Conservation (phyloP, 2,113 vertebrate species). For the Otus sunia region DNA sequence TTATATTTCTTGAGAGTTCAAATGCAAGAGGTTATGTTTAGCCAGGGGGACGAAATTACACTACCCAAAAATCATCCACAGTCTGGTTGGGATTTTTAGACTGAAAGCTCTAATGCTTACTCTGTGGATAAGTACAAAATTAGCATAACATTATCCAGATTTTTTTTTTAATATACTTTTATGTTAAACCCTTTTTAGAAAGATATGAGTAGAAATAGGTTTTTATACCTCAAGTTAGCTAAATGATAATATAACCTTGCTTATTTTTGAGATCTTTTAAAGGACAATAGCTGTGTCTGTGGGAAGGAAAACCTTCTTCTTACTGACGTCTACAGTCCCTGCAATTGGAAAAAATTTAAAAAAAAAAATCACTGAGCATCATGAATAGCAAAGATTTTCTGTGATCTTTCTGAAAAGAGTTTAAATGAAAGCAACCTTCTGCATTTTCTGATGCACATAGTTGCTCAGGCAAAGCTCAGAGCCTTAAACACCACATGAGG, state of each 20-base stretch:
- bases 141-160: not conserved
- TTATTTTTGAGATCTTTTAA: not conserved
- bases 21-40: not conserved
- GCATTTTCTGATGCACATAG: not conserved
- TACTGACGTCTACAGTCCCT: not conserved
- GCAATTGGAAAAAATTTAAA: not conserved
- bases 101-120: not conserved
- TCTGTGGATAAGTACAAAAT: not conserved
- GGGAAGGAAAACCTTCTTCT: not conserved
- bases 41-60: not conserved
- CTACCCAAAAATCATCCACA: not conserved
- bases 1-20: not conserved
- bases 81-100: not conserved
- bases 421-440: not conserved
- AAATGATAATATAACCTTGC: not conserved
- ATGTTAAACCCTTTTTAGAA: not conserved
- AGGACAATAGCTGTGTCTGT: not conserved
- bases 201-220: rapidly evolving
- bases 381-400: not conserved
- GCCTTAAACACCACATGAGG: not conserved
- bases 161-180: not conserved
- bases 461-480: not conserved
- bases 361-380: not conserved
- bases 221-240: not conserved
- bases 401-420: not conserved